These are phyloP conservation scores for Nomada flava DNA, from an alignment of 2,888 invertebrate species.

Conservation along the genomic window DNA sequence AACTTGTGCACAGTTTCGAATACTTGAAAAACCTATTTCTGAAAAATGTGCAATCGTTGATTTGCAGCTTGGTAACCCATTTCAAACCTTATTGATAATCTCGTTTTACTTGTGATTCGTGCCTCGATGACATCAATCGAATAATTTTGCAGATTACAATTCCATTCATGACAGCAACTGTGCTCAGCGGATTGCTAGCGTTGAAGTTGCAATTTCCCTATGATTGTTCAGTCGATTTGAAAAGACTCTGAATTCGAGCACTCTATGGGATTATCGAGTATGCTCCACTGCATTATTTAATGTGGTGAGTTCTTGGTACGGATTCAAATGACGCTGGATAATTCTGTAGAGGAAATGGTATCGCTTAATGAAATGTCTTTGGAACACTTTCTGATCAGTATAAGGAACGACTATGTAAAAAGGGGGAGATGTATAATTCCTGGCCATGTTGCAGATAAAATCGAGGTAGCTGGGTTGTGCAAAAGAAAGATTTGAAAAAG, in stretches of 20 bases:
- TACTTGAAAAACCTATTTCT: no score
- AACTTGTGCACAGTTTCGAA: no score
- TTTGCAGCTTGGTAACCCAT: no score
- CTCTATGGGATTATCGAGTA: conserved; percentile 9
- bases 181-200: not conserved
- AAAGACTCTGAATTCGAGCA: conserved; percentile 16
- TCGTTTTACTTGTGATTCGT: no score
- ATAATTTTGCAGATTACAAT: conserved; percentile 4
- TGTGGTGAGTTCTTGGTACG: conserved; percentile 11
- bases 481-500: not conserved
- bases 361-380: conserved; percentile 23
- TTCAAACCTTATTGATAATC: no score
- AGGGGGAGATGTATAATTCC: conserved; percentile 8
- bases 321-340: conserved; percentile 25
- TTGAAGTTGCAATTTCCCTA: conserved; percentile 4
- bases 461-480: not conserved
- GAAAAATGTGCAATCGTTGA: no score
- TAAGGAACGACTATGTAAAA: not conserved
- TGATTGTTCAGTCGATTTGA: conserved; percentile 19
- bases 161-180: not conserved
- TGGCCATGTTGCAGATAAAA: not conserved
- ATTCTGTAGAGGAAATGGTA: conserved; percentile 21
- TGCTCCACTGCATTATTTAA: conserved; percentile 29
- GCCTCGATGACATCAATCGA: not conserved
- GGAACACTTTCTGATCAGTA: not conserved